Conservation (phyloP, 2,888 invertebrate species). For the Acleris cristana region DNA sequence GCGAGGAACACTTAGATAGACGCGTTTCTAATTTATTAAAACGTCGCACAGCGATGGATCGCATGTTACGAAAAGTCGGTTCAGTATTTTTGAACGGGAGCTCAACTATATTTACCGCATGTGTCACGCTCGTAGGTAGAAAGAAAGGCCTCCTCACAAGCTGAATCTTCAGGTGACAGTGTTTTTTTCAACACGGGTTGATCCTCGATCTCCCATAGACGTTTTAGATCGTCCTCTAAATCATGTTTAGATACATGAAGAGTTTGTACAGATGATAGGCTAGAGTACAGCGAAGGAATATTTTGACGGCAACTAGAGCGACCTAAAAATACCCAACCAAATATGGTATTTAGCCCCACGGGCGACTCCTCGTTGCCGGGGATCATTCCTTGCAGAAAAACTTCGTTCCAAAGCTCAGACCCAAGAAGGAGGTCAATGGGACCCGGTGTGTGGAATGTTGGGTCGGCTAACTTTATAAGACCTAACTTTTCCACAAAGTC, state of each 20-base stretch:
- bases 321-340: no score
- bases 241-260: background rate
- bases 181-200: background rate
- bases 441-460: slow-evolving; percentile 30
- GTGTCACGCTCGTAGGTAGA: background rate
- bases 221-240: background rate
- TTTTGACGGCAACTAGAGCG: no score
- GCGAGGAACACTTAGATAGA: background rate
- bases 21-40: background rate
- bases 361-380: background rate
- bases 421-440: slow-evolving; percentile 34
- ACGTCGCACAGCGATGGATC: background rate
- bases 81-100: background rate
- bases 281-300: slow-evolving; percentile 7
- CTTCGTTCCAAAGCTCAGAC: slow-evolving; percentile 21
- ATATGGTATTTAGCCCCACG: slow-evolving; percentile 25
- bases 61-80: background rate
- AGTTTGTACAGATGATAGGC: slow-evolving; percentile 2
- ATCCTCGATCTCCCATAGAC: background rate
- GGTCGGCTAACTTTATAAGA: slow-evolving; percentile 34
- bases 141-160: background rate
- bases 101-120: background rate
- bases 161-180: no score
- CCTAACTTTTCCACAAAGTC: background rate
- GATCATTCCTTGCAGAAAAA: background rate